phyloP scores from a whole-genome alignment of 2,888 invertebrate genomes.

The Dolichomitus sp. region DNA sequence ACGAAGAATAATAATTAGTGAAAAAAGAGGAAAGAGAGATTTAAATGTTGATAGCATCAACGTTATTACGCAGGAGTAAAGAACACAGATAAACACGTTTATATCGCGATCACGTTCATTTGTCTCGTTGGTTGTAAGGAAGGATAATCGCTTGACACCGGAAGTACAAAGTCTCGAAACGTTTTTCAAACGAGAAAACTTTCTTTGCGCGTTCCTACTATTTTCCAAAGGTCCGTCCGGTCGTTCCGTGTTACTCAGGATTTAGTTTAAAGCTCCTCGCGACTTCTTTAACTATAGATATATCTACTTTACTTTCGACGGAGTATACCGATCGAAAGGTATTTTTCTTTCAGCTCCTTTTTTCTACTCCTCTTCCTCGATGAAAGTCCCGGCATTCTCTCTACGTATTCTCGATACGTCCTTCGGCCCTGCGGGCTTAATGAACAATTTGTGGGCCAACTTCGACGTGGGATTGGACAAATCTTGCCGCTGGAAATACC shows the following conservation, averaged over 20 bases:
- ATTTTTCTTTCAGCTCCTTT: slow-evolving; percentile 29
- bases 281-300: slow-evolving; percentile 36
- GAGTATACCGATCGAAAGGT: slow-evolving; percentile 34
- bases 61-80: neutral
- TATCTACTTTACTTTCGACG: slow-evolving; percentile 38
- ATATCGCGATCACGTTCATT: slow-evolving; percentile 28
- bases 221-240: slow-evolving; percentile 67
- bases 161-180: slow-evolving; percentile 34
- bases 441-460: slow-evolving; percentile 51
- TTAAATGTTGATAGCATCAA: neutral
- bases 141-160: slow-evolving; percentile 39
- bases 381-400: neutral
- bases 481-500: slow-evolving; percentile 34
- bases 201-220: slow-evolving; percentile 73
- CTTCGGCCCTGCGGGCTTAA: slow-evolving; percentile 26
- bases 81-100: slow-evolving; percentile 7
- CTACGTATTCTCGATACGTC: slow-evolving; percentile 47
- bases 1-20: neutral
- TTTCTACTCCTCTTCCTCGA: neutral
- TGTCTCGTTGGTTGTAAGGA: slow-evolving; percentile 14
- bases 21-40: neutral
- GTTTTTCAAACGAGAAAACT: slow-evolving; percentile 77
- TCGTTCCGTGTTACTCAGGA: slow-evolving; percentile 31
- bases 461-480: slow-evolving; percentile 46
- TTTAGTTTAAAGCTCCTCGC: slow-evolving; percentile 45